phyloP scores from a whole-genome alignment of 2,888 invertebrate genomes.

The Cinara cedri region DNA sequence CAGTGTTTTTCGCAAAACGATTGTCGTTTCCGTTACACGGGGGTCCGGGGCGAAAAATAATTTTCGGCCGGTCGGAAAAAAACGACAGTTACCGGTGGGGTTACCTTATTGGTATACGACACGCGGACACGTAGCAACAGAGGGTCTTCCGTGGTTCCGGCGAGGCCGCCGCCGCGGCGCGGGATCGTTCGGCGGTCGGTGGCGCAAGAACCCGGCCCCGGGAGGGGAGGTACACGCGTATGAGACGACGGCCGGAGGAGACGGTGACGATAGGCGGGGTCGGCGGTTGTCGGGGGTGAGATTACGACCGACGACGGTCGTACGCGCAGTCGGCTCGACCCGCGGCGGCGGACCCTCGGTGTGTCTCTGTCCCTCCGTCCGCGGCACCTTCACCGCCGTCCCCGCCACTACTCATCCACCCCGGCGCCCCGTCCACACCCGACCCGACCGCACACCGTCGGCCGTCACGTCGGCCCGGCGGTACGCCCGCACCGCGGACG shows the following conservation, averaged over 20 bases:
- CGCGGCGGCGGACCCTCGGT: neutral
- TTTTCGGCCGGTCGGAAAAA: no score
- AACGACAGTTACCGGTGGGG: no score
- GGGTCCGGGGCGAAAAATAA: no score
- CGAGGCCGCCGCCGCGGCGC: no score
- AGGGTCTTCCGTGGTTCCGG: no score
- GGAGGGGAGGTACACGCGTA: neutral
- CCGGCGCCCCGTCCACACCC: neutral
- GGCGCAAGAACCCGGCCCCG: neutral
- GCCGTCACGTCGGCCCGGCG: neutral
- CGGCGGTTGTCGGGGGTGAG: neutral
- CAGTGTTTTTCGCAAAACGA: no score
- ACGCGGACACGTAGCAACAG: no score
- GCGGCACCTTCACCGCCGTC: neutral
- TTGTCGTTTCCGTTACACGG: no score
- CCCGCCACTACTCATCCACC: no score
- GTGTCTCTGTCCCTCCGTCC: neutral
- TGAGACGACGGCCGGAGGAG: neutral
- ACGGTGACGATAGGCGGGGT: neutral
- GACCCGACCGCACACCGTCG: no score
- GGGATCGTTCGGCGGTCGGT: neutral
- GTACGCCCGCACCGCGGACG: neutral
- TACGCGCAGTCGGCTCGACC: conserved; percentile 38
- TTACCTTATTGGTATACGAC: no score
- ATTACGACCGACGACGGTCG: neutral